These are phyloP conservation scores for Helobdella robusta DNA, from an alignment of 2,888 invertebrate species.

Conservation along the genomic window DNA sequence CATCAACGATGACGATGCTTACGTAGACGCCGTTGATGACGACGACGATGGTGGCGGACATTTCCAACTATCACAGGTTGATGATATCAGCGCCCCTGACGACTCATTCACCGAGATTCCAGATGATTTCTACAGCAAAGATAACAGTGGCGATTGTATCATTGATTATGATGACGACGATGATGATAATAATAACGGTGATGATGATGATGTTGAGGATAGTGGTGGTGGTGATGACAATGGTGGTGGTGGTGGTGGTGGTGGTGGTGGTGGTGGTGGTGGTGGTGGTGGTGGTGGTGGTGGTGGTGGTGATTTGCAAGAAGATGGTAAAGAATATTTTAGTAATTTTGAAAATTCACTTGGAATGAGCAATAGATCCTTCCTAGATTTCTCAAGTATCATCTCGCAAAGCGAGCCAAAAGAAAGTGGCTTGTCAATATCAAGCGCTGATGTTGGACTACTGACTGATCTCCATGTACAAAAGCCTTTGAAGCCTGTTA, in stretches of 20 bases:
- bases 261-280: neutral
- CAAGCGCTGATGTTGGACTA: neutral
- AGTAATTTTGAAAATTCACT: too few relatives aligned
- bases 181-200: constrained; percentile 16
- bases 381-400: too few relatives aligned
- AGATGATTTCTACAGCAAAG: neutral
- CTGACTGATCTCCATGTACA: neutral
- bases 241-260: neutral
- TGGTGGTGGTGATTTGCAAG: neutral
- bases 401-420: too few relatives aligned
- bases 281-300: constrained; percentile 3
- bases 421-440: neutral
- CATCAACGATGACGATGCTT: neutral
- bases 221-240: neutral
- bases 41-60: constrained; percentile 10
- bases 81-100: neutral
- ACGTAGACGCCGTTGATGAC: constrained; percentile 15
- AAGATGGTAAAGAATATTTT: too few relatives aligned
- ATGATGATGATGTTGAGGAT: constrained; percentile 24
- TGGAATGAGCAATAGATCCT: too few relatives aligned
- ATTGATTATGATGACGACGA: constrained; percentile 1
- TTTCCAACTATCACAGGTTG: neutral
- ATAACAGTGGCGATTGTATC: neutral
- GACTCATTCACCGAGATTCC: neutral
- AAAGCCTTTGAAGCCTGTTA: too few relatives aligned